These are phyloP conservation scores for Cynocephalus volans DNA, from an alignment of 2,113 vertebrate species.

Conservation along the genomic window DNA sequence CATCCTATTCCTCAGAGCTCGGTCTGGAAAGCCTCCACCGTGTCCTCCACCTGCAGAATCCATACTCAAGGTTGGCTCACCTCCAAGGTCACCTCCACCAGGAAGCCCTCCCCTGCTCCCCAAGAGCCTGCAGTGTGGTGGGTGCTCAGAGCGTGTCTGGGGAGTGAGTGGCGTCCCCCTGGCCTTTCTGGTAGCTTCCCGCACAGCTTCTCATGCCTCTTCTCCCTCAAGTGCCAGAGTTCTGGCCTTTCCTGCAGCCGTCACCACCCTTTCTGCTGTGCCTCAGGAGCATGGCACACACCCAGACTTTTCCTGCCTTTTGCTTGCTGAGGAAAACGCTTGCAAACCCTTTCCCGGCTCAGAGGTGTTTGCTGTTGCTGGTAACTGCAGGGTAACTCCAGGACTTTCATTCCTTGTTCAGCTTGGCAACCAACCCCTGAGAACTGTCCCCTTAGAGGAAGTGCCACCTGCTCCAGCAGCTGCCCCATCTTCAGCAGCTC, in stretches of 20 bases:
- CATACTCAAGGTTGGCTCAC: not conserved
- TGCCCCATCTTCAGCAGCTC: not conserved
- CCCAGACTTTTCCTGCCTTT: not conserved
- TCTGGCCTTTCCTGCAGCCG: not conserved
- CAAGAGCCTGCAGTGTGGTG: not conserved
- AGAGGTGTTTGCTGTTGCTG: not conserved
- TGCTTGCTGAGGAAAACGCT: not conserved
- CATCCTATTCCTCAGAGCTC: not conserved
- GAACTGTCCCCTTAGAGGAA: not conserved
- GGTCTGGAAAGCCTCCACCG: not conserved
- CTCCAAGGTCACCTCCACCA: not conserved
- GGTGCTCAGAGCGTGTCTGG: not conserved
- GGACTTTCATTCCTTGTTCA: not conserved
- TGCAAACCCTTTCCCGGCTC: not conserved
- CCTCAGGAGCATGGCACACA: not conserved
- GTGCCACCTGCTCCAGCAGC: fast-evolving
- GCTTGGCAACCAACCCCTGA: not conserved
- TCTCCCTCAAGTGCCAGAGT: not conserved
- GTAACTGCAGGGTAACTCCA: not conserved
- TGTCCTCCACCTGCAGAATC: not conserved
- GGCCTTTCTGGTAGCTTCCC: not conserved
- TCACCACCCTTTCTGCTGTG: not conserved
- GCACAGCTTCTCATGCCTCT: not conserved
- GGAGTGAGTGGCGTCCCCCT: not conserved
- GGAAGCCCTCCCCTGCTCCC: not conserved